These are phyloP conservation scores for Helicoverpa zea DNA, from an alignment of 1,140 invertebrate genomes.

Conservation along the genomic window DNA sequence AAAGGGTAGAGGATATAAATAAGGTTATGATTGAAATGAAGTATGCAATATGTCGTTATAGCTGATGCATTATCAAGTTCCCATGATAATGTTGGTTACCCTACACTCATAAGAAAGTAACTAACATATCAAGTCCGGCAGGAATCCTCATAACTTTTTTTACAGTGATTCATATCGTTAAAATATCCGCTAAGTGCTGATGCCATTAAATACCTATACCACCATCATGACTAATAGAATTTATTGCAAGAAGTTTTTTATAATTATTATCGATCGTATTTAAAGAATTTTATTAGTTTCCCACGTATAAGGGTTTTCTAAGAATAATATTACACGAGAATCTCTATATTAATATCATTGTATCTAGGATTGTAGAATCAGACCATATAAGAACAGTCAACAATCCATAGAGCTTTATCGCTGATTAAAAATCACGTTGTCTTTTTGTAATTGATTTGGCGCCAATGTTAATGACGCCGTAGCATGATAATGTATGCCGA, in stretches of 20 bases:
- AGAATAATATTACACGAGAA: neutral
- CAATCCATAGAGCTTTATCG: too few relatives aligned
- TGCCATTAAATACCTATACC: conserved; percentile 37
- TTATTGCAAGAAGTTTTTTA: conserved; percentile 26
- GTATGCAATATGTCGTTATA: too few relatives aligned
- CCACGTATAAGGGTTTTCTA: conserved; percentile 2
- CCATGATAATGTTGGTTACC: neutral
- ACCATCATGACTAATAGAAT: conserved; percentile 43
- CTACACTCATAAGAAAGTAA: conserved; percentile 34
- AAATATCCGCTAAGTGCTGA: conserved; percentile 23
- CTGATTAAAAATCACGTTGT: too few relatives aligned
- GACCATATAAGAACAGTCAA: too few relatives aligned
- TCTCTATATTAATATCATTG: too few relatives aligned
- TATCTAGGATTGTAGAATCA: too few relatives aligned
- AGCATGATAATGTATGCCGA: too few relatives aligned
- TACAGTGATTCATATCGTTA: conserved; percentile 47
- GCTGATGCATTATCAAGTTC: too few relatives aligned
- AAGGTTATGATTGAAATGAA: too few relatives aligned
- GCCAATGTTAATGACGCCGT: too few relatives aligned
- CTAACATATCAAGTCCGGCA: conserved; percentile 26
- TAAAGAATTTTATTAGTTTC: conserved; percentile 18
- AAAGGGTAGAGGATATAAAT: too few relatives aligned
- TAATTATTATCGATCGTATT: neutral
- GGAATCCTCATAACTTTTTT: conserved; percentile 46
- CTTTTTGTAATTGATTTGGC: too few relatives aligned